Evolutionary conservation across 2,113 vertebrate species (phyloP).

Genomic region (Junco hyemalis): DNA sequence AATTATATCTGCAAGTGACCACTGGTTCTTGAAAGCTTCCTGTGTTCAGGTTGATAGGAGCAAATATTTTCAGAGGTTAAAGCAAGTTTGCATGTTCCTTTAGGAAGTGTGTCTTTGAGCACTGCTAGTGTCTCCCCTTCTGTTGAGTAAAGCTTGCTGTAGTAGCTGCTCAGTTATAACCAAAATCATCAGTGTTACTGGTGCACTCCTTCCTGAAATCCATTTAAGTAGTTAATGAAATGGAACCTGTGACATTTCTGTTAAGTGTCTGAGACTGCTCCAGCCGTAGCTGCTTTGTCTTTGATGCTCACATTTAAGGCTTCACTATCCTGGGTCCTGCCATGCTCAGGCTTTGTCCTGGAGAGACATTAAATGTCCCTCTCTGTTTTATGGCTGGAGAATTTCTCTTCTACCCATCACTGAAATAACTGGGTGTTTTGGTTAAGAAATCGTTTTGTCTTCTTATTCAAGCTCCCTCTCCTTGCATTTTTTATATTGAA

Average conservation of each 20-base stretch:
- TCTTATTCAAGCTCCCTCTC: neutral
- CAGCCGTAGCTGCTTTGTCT: neutral
- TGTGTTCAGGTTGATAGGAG: accelerated
- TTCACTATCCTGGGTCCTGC: neutral
- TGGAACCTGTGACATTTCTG: slow-evolving; percentile 29
- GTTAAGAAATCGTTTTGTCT: neutral
- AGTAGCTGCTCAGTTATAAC: neutral
- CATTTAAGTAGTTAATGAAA: slow-evolving; percentile 33
- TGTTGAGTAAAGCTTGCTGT: neutral
- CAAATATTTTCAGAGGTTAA: neutral
- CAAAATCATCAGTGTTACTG: neutral
- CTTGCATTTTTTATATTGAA: neutral
- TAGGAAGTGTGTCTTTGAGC: neutral
- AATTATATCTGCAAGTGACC: neutral
- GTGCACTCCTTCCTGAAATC: slow-evolving; percentile 46
- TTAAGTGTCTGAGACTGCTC: neutral
- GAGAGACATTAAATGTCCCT: neutral
- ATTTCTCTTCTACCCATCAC: neutral
- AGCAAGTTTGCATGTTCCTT: neutral
- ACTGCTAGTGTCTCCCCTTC: neutral
- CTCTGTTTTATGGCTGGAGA: neutral
- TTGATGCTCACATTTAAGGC: neutral
- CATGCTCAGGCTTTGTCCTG: neutral
- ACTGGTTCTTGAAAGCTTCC: neutral
- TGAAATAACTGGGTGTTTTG: neutral